phyloP scores from a whole-genome alignment of 2,888 invertebrate species.

The Sepioteuthis lessoniana region DNA sequence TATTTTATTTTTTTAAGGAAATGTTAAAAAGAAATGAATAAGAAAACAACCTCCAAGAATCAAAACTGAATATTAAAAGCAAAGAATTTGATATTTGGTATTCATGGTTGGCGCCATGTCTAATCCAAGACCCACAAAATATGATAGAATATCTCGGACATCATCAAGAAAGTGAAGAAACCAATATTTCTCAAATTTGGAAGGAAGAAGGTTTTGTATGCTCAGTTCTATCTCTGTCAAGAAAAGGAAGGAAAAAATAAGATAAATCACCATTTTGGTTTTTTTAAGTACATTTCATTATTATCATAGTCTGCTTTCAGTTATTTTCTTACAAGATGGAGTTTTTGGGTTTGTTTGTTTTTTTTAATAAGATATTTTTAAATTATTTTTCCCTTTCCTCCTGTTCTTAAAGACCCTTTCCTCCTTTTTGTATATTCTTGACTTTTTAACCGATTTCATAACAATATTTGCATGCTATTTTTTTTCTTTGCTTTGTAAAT shows the following conservation, averaged over 20 bases:
- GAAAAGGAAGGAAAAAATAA: neutral
- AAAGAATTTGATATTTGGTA: conserved; percentile 23
- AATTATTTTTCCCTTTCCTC: too few relatives aligned
- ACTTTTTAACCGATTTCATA: neutral
- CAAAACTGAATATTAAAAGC: neutral
- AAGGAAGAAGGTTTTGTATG: neutral
- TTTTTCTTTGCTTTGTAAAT: neutral
- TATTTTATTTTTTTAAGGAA: neutral
- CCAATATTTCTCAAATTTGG: neutral
- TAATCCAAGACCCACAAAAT: neutral
- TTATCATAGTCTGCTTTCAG: neutral
- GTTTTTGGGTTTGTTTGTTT: neutral
- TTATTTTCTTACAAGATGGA: conserved; percentile 34
- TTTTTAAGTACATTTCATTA: conserved; percentile 36
- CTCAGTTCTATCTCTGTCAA: neutral
- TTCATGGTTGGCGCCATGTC: conserved; percentile 10
- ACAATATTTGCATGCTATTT: neutral
- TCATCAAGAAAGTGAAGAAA: conserved; percentile 4
- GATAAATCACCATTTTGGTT: conserved; percentile 24
- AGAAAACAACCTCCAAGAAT: neutral
- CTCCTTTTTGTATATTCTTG: neutral
- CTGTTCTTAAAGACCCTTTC: neutral
- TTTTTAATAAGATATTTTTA: too few relatives aligned
- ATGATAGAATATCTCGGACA: neutral
- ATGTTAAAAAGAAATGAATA: neutral